Evolutionary conservation across 2,113 vertebrate genomes (phyloP).

Genomic region (Leucopsar rothschildi): DNA sequence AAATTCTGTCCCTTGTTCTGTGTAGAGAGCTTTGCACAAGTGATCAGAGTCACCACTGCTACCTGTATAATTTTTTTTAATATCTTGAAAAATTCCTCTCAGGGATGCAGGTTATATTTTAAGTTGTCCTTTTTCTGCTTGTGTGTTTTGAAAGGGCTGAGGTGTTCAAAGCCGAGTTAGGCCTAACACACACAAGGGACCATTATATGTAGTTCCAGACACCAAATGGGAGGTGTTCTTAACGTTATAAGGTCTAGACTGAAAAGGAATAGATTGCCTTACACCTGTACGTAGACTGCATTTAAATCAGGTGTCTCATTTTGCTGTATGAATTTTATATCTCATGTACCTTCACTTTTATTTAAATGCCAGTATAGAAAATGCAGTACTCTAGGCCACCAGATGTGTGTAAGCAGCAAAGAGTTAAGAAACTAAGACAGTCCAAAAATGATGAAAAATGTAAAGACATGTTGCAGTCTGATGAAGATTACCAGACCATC

Average conservation of each 20-base stretch:
- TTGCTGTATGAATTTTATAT: not conserved
- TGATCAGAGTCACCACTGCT: not conserved
- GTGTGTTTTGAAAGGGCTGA: not conserved
- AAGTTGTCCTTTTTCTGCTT: not conserved
- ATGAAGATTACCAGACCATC: slow-evolving; percentile 71
- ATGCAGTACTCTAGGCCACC: not conserved
- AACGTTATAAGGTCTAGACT: not conserved
- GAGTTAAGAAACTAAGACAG: slow-evolving; percentile 54
- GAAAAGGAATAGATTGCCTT: not conserved
- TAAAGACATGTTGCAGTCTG: slow-evolving; percentile 36
- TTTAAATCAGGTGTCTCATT: not conserved
- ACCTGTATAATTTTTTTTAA: not conserved
- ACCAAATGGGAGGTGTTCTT: not conserved
- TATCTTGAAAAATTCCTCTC: not conserved
- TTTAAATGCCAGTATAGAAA: not conserved
- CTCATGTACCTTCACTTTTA: not conserved
- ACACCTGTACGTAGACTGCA: not conserved
- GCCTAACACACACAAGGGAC: not conserved
- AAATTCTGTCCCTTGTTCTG: not conserved
- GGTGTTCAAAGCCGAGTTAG: not conserved
- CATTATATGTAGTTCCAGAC: not conserved
- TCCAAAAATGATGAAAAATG: slow-evolving; percentile 11
- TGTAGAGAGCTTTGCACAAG: not conserved
- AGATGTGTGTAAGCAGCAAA: not conserved
- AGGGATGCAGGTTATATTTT: not conserved